These are phyloP conservation scores for Platysteira castanea DNA, from an alignment of 2,113 vertebrate genomes.

Conservation along the genomic window DNA sequence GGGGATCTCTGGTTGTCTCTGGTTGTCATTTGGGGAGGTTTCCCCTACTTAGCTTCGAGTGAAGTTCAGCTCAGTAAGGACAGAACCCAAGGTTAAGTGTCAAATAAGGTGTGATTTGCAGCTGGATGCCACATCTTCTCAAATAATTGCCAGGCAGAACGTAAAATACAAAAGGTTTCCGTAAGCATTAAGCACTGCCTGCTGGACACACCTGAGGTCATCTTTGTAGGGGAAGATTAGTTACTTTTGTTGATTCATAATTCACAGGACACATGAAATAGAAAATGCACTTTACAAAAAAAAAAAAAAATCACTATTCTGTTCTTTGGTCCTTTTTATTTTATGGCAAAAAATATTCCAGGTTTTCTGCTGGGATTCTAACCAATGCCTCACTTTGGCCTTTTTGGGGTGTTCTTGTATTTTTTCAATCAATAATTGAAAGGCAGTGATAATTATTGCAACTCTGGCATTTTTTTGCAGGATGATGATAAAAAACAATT, in stretches of 20 bases:
- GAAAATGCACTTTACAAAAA: background rate
- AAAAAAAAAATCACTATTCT: fast-evolving
- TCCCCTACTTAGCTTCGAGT: background rate
- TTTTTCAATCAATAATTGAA: background rate
- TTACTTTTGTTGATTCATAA: background rate
- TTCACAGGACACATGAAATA: background rate
- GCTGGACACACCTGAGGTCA: background rate
- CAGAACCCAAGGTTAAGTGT: background rate
- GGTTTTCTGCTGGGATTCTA: background rate
- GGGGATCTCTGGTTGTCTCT: background rate
- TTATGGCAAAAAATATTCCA: background rate
- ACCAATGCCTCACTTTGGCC: background rate
- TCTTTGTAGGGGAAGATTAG: background rate
- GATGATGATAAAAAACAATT: background rate
- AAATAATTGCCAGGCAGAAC: background rate
- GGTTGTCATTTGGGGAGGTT: background rate
- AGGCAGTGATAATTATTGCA: background rate
- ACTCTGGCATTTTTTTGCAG: background rate
- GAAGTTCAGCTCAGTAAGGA: background rate
- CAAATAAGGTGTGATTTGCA: background rate
- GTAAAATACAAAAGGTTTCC: background rate
- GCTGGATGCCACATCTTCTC: background rate
- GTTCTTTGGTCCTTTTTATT: background rate
- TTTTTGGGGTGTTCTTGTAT: background rate
- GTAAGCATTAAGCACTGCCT: background rate